Percentiles rank a stretch among this genome's conserved stretches.
These are phyloP conservation scores for Apamea epomidion DNA, from an alignment of 2,888 invertebrate genomes.

Conservation along the genomic window DNA sequence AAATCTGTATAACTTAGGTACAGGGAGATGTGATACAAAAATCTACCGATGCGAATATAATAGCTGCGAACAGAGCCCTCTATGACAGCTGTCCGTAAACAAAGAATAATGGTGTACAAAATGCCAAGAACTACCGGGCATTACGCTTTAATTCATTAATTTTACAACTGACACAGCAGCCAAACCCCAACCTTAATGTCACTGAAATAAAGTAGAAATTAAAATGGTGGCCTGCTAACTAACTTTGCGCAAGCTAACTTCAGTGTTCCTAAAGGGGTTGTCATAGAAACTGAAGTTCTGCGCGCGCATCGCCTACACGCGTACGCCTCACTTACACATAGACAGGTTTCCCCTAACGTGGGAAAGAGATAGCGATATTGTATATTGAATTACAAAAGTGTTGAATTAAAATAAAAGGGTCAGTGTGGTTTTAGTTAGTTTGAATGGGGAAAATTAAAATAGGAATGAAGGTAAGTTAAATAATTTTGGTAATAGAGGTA, in stretches of 20 bases:
- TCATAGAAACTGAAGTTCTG: slow-evolving; percentile 89
- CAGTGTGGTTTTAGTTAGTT: slow-evolving; percentile 55
- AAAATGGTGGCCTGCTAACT: slow-evolving; percentile 59
- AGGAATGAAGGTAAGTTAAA: neutral
- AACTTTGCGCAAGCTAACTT: slow-evolving; percentile 82
- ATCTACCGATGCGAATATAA: slow-evolving; percentile 2
- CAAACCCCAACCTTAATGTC: slow-evolving; percentile 60
- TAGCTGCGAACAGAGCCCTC: slow-evolving; percentile 71
- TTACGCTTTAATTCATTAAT: slow-evolving; percentile 89
- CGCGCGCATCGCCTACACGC: slow-evolving; percentile 87
- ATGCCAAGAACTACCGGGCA: slow-evolving; percentile 85
- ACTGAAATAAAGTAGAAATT: slow-evolving; percentile 49
- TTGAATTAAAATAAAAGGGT: slow-evolving; percentile 44
- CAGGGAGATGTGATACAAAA: neutral
- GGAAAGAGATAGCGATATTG: slow-evolving; percentile 77
- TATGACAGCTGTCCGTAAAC: slow-evolving; percentile 74
- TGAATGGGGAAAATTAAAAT: slow-evolving; percentile 40
- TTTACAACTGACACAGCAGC: slow-evolving; percentile 75
- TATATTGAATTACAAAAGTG: slow-evolving; percentile 75
- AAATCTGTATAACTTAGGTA: neutral
- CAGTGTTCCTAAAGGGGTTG: slow-evolving; percentile 89
- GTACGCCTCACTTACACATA: slow-evolving; percentile 72
- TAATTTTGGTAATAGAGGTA: neutral
- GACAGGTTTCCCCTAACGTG: slow-evolving; percentile 76
- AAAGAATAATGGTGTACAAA: slow-evolving; percentile 85